These are phyloP conservation scores for Apocrypta bakeri DNA, from an alignment of 1,140 invertebrate genomes.

Conservation along the genomic window DNA sequence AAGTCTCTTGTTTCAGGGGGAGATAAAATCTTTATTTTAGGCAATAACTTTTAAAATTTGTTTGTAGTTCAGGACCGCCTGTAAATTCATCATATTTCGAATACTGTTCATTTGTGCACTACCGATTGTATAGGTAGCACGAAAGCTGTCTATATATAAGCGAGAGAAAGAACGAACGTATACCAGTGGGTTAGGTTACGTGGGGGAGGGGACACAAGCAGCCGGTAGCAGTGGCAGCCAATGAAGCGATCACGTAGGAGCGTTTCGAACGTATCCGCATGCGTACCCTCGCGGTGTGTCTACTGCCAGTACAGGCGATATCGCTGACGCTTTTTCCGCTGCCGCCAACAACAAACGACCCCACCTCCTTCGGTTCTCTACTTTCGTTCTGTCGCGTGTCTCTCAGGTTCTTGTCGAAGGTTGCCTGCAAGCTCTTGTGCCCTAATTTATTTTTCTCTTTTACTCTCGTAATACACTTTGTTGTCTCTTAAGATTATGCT, in stretches of 20 bases:
- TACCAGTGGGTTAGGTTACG: conserved; percentile 52
- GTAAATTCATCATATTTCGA: not conserved
- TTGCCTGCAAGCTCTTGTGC: not conserved
- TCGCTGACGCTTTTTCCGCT: not conserved
- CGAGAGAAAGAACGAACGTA: not conserved
- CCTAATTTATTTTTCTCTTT: conserved; percentile 44
- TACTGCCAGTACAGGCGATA: not conserved
- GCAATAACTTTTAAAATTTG: no score
- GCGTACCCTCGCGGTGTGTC: conserved; percentile 7
- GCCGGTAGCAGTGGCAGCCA: conserved; percentile 38
- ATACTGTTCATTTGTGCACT: conserved; percentile 57
- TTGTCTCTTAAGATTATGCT: conserved; percentile 11
- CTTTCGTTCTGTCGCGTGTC: conserved; percentile 25
- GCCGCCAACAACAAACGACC: not conserved
- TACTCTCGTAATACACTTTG: not conserved
- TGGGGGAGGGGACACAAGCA: conserved; percentile 20
- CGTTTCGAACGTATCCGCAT: conserved; percentile 50
- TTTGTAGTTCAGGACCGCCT: no score
- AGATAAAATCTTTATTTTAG: no score
- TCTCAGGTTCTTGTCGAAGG: not conserved
- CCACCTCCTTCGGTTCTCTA: not conserved
- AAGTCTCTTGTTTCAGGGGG: no score
- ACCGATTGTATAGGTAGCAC: conserved; percentile 9
- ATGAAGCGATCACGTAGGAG: conserved; percentile 59
- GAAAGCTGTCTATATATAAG: not conserved